These are phyloP conservation scores for Conomelus anceps DNA, from an alignment of 2,888 invertebrate species.

Conservation along the genomic window DNA sequence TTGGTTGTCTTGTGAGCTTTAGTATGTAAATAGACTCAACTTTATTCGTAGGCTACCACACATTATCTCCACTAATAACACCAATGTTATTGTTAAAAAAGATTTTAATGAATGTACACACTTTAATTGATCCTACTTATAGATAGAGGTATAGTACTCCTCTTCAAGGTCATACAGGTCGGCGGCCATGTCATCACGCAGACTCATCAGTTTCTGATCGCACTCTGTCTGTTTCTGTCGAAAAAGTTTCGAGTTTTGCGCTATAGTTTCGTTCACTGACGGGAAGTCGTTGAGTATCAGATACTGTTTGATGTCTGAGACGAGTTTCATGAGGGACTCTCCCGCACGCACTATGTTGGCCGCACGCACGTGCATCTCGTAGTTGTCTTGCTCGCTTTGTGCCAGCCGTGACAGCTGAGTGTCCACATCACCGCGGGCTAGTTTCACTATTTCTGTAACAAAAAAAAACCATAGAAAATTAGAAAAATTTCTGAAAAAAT, in stretches of 20 bases:
- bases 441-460: constrained; percentile 82
- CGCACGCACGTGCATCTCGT: constrained; percentile 94
- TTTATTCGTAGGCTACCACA: too few relatives aligned
- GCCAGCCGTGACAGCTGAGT: constrained; percentile 83
- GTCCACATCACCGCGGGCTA: constrained; percentile 85
- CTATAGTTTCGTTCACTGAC: constrained; percentile 93
- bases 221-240: constrained; percentile 86
- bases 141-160: constrained; percentile 83
- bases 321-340: constrained; percentile 93
- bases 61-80: too few relatives aligned
- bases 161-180: constrained; percentile 89
- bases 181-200: constrained; percentile 91
- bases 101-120: too few relatives aligned
- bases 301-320: constrained; percentile 96
- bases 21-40: too few relatives aligned
- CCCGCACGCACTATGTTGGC: constrained; percentile 96
- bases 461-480: too few relatives aligned
- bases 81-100: too few relatives aligned
- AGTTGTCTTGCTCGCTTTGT: constrained; percentile 91
- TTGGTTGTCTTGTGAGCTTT: too few relatives aligned
- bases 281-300: constrained; percentile 96
- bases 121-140: too few relatives aligned
- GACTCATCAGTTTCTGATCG: constrained; percentile 84
- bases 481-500: too few relatives aligned
- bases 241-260: constrained; percentile 84